A percentile compares a stretch with the other conserved stretches of the same genome.
These are phyloP conservation scores for Xylota sylvarum DNA, from an alignment of 2,888 invertebrate genomes.

Conservation along the genomic window DNA sequence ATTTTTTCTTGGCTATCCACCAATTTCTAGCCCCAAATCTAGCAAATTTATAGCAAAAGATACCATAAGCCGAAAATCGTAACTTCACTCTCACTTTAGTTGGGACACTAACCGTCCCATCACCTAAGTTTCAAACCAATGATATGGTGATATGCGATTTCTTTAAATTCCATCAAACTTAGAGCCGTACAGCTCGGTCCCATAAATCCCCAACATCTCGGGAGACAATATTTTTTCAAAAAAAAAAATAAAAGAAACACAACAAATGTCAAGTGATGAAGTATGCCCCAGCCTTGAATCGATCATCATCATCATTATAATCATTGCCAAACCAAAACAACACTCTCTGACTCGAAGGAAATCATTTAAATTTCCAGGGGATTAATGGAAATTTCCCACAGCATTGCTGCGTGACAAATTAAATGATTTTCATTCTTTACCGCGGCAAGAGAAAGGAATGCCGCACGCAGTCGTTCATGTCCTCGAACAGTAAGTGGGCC, in stretches of 20 bases:
- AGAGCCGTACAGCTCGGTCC: too few species aligned
- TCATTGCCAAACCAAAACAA: neutral
- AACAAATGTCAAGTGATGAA: conserved; percentile 16
- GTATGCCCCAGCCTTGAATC: conserved; percentile 16
- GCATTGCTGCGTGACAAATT: conserved; percentile 60
- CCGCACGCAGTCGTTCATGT: conserved; percentile 39
- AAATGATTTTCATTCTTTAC: conserved; percentile 65
- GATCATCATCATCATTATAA: conserved; percentile 22
- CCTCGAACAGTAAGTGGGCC: conserved; percentile 26
- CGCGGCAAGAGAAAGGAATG: conserved; percentile 19
- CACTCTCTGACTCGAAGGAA: conserved; percentile 4
- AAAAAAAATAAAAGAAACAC: neutral
- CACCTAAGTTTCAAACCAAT: too few species aligned
- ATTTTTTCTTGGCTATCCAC: too few species aligned
- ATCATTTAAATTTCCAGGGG: conserved; percentile 53
- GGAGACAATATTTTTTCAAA: neutral
- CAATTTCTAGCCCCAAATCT: too few species aligned
- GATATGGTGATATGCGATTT: too few species aligned
- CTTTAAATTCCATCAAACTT: too few species aligned
- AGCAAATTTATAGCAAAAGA: too few species aligned
- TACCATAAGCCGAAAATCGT: too few species aligned
- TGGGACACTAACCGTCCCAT: too few species aligned
- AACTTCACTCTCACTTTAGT: too few species aligned
- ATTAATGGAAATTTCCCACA: conserved; percentile 59
- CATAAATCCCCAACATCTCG: too few species aligned